These are phyloP conservation scores for Symphodus melops DNA, from an alignment of 2,113 vertebrate genomes.

Conservation along the genomic window DNA sequence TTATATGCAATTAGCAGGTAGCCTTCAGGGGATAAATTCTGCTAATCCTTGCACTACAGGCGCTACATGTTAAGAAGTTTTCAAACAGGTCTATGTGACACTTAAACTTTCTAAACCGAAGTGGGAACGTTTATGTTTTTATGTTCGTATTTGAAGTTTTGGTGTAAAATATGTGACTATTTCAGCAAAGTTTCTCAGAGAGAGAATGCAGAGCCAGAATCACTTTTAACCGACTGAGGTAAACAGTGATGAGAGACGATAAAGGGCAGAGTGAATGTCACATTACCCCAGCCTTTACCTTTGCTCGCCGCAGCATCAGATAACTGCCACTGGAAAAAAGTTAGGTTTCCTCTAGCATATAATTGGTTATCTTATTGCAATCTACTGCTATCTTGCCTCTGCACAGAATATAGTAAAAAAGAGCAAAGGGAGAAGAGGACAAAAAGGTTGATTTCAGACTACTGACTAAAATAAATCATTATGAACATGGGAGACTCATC, in stretches of 20 bases:
- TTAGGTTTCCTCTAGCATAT: conserved; percentile 89
- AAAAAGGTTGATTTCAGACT: conserved; percentile 75
- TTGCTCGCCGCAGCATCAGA: conserved; percentile 88
- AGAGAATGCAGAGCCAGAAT: conserved; percentile 84
- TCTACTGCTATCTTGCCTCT: conserved; percentile 80
- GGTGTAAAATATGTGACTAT: conserved; percentile 6
- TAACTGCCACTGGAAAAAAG: conserved; percentile 87
- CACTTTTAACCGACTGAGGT: conserved; percentile 90
- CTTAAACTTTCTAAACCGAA: conserved; percentile 27
- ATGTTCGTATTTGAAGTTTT: neutral
- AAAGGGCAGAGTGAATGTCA: conserved; percentile 86
- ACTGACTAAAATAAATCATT: conserved; percentile 78
- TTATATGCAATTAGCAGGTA: conserved; percentile 39
- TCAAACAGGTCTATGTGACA: conserved; percentile 52
- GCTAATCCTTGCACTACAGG: conserved; percentile 37
- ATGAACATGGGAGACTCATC: conserved; percentile 53
- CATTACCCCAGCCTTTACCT: conserved; percentile 85
- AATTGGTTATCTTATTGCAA: conserved; percentile 89
- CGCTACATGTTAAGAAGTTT: conserved; percentile 30
- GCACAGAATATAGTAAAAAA: conserved; percentile 69
- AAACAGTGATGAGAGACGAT: conserved; percentile 88
- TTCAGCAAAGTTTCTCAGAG: conserved; percentile 84
- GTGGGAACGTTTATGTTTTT: conserved; percentile 13
- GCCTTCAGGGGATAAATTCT: conserved; percentile 16
- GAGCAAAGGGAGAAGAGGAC: conserved; percentile 39